Evolutionary conservation across 2,797 vertebrate genomes (phyloP), one percentile per base, ranked within the genome.

Genomic region (Sebastes steindachneri): DNA sequence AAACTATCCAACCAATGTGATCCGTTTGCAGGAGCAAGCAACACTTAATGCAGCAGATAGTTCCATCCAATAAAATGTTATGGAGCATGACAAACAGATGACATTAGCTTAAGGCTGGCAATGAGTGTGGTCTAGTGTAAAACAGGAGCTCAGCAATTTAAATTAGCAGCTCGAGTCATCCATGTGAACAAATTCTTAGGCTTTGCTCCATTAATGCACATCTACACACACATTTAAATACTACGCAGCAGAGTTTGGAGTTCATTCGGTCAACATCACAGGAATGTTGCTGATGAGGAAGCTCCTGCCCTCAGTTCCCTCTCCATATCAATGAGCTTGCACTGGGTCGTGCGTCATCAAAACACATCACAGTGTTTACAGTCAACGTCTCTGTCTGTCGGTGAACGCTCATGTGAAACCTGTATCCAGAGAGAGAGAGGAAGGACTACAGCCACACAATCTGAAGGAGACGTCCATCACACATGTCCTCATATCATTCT

Each of bases 321-420:
- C 89, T 89, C 64, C 80, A 87, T 88, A 86, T 90, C 86, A 93
- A 68, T 88, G 79, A 85, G 77, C 78, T 80, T 35, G 68, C 79
- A 71, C 75, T 63, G 83, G 66, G 48, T 76, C 29, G 86, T 93
- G 93, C 85, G 88, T 94, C 93, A 94, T 92, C 90, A 89, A 80
- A 93, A 86, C 87, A 93, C 71, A 88, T 87, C 75, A 53, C 70
- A 21, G 55, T 91, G 82, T 92, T 93, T 92, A 92, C 91, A 87
- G 93, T 93, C 89, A 94, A 93, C 90, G 54, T 51, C 60, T 7
- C 48, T 67, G 81, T 79, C 80, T 74, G 73, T 79, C 73, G 26
- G 66, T n/a, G 78, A 82, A 84, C 79, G 63, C 76, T 80, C 72
- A 63, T 75, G 75, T 87, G 66, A 85, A 83, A 86, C 80, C 82